Percentiles rank a stretch among this genome's conserved stretches.
Evolutionary conservation across 1,140 invertebrate genomes (phyloP).

Genomic region (Orchesella cincta): DNA sequence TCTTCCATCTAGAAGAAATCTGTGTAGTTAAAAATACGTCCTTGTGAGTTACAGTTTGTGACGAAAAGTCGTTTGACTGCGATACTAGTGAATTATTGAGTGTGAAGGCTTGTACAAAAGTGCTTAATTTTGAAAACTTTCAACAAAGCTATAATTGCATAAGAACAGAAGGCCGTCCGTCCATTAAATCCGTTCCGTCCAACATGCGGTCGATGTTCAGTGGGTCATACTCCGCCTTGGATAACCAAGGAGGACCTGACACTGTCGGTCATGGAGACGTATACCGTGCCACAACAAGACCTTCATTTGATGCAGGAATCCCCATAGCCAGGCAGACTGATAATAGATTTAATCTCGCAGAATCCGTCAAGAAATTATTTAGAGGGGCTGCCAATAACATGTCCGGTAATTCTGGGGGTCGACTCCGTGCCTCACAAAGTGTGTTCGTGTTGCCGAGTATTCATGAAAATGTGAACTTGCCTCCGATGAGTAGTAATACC

Average conservation of each 20-base stretch:
- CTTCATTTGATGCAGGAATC: constrained; percentile 48
- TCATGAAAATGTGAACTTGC: constrained; percentile 37
- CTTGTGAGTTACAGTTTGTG: too few species aligned
- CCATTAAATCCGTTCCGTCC: too few species aligned
- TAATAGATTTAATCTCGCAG: constrained; percentile 45
- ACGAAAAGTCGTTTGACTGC: too few species aligned
- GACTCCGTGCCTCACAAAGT: constrained; percentile 48
- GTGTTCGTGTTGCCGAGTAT: constrained; percentile 49
- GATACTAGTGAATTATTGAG: too few species aligned
- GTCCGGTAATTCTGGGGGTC: constrained; percentile 28
- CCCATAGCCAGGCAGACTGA: constrained; percentile 26
- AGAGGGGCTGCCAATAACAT: constrained; percentile 31
- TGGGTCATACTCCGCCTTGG: constrained; percentile 49
- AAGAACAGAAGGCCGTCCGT: too few species aligned
- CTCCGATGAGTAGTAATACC: constrained; percentile 26
- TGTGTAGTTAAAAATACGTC: too few species aligned
- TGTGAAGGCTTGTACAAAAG: too few species aligned
- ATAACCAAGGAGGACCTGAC: constrained; percentile 36
- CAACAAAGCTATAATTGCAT: too few species aligned
- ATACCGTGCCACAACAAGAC: constrained; percentile 47
- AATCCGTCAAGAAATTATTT: constrained; percentile 47
- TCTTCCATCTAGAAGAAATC: too few species aligned
- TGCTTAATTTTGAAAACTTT: too few species aligned
- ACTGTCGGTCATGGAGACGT: constrained; percentile 44
- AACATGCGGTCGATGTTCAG: constrained; percentile 50